Evolutionary conservation across 2,797 vertebrate genomes (phyloP), one percentile per base, ranked within the genome.

Genomic region (Oreochromis mossambicus): DNA sequence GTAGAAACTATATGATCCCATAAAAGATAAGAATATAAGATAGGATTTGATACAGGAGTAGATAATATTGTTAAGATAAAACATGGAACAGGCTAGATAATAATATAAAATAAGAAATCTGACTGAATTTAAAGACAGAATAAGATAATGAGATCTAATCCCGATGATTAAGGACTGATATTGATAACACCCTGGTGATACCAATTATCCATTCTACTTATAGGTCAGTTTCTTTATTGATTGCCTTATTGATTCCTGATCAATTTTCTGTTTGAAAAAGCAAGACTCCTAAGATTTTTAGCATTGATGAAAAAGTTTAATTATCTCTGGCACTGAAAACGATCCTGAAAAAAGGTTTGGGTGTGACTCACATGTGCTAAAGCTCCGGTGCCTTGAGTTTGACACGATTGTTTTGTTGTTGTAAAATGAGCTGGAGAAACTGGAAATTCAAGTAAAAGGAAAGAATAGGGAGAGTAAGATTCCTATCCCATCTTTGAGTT

Each of bases 231-330:
- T 50, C 26, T 75, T 75, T 75, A 75, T n/a, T 32, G 66, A 73
- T 29, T 19, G 2, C 0, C 24, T 46, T 46, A 46, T 46, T 73
- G 70, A 6, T 75, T 75, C 15, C 43, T 1, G 4, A 50, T 50
- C 70, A 75, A 32, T 13, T 32, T 32, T 13, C 43, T 50, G 26
- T 50, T 75, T 32, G 43, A 75, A 32, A 75, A 75, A 75, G 43
- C 26, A 50, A 46, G 43, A 19, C 43, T 5, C 8, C 26, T 75
- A 48, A 8, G 70, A n/a, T 50, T 75, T 75, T 50, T 13, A 75
- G 70, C 70, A 75, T 32, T 50, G 70, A 75, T 75, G 26, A 50
- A 75, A 50, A 32, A 13, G 46, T 75, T 32, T 75, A 50, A 75
- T 75, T 75, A 75, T 50, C 17, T 75, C 70, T n/a, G 46, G 17